Evolutionary conservation across 2,888 invertebrate species (phyloP).

Genomic region (Caenorhabditis sp.): DNA sequence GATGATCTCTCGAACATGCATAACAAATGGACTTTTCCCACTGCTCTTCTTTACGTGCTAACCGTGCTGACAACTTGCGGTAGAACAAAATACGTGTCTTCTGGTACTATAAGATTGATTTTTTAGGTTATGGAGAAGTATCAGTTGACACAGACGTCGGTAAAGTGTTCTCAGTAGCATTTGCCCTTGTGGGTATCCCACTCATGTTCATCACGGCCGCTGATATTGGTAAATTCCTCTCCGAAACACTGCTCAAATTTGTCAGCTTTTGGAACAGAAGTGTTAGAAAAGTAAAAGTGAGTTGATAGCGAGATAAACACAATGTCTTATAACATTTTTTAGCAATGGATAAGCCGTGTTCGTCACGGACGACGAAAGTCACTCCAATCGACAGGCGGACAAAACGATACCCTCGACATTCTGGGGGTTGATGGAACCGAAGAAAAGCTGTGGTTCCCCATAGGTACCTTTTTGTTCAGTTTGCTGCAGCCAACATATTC

Average conservation of each 20-base stretch:
- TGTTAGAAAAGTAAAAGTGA: conserved; percentile 73
- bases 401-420: conserved; percentile 72
- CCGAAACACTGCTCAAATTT: conserved; percentile 78
- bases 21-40: conserved; percentile 79
- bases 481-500: background rate
- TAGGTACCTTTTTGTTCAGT: conserved; percentile 62
- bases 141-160: conserved; percentile 79
- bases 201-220: conserved; percentile 80
- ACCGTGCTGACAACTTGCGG: conserved; percentile 79
- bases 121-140: conserved; percentile 79
- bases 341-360: conserved; percentile 71
- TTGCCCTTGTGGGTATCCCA: conserved; percentile 79
- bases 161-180: conserved; percentile 78
- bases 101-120: too few relatives aligned
- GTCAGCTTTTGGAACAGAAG: conserved; percentile 76
- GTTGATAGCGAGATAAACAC: background rate
- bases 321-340: background rate
- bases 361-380: conserved; percentile 75
- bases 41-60: conserved; percentile 78
- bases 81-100: too few relatives aligned
- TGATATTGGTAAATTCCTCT: conserved; percentile 79
- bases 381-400: conserved; percentile 73
- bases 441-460: conserved; percentile 79
- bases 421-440: conserved; percentile 75
- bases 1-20: conserved; percentile 76